A percentile compares a stretch with the other conserved stretches of the same genome.
Evolutionary conservation across 2,888 invertebrate genomes (phyloP).

Genomic region (Dascillus cervinus): DNA sequence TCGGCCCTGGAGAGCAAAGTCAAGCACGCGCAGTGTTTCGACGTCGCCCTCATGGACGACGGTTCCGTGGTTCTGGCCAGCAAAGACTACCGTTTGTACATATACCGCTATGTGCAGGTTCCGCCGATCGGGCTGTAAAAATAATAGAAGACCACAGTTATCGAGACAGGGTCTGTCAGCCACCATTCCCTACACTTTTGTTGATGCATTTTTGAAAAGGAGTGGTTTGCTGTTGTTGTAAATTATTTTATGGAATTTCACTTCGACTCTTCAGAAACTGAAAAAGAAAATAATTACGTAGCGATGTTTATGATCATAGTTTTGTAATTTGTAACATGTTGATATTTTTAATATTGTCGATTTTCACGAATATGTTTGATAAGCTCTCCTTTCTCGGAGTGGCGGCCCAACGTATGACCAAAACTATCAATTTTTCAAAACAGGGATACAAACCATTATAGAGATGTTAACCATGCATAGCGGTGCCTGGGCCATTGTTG

Average conservation of each 20-base stretch:
- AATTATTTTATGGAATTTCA: conserved; percentile 22
- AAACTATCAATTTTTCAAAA: conserved; percentile 37
- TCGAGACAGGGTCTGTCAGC: conserved; percentile 33
- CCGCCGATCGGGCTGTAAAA: conserved; percentile 74
- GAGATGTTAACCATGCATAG: conserved; percentile 38
- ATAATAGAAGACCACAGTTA: no score
- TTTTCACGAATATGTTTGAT: conserved; percentile 30
- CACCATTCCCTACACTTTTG: conserved; percentile 42
- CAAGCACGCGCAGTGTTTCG: conserved; percentile 99
- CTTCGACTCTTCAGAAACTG: conserved; percentile 15
- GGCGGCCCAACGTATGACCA: conserved; percentile 34
- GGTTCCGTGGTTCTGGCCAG: conserved; percentile 97
- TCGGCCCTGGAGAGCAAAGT: conserved; percentile 99
- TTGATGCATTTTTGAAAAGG: conserved; percentile 42
- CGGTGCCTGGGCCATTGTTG: conserved; percentile 41
- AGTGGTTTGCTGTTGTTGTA: conserved; percentile 32
- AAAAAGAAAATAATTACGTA: no score
- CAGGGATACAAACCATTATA: conserved; percentile 37
- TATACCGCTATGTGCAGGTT: conserved; percentile 96
- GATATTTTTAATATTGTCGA: conserved; percentile 42
- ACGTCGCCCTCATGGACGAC: conserved; percentile 98
- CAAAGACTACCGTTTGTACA: conserved; percentile 98
- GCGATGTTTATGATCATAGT: conserved; percentile 25
- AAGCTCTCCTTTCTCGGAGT: conserved; percentile 17
- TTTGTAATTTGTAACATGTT: conserved; percentile 33